Evolutionary conservation across 2,888 invertebrate genomes (phyloP), one percentile per base, ranked within the genome.

Genomic region (Baccha elongata): DNA sequence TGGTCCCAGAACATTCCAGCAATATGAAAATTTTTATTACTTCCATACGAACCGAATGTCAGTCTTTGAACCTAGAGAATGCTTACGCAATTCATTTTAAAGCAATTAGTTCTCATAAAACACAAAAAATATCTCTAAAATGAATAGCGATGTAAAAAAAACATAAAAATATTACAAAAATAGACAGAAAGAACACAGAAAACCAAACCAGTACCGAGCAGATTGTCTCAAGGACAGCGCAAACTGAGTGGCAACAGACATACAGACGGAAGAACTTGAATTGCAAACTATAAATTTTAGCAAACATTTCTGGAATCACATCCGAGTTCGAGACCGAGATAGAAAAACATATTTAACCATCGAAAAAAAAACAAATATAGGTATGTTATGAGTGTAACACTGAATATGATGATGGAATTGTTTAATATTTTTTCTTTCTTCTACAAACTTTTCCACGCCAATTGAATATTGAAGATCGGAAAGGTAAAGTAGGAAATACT

Each of bases 1-100:
- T 26, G 35, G 62, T 72, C 53, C 58, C 50, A 64, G 1, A 29
- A 35, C 8, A 40, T 32, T 55, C 58, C 58, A 44, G 29, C 29
- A 32, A 32, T 32, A 8, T 8, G 4, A 32, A 8, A 32, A 5
- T 32, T 8, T 7, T 32, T 7, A 32, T n/a, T n/a, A n/a, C n/a
- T n/a, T n/a, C n/a, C 7, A 32, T 8, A 6, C 29, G 7, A 3
- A 3, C 4, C 29, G 4, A 32, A n/a, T 15, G 4, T 10, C 19
- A 29, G 58, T n/a, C 3, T 42, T 29, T 15, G 19, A 58, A 29
- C 8, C 46, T 13, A 46, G 32, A 29, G 40, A 72, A 15, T 52
- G 58, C 80, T 74, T 81, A 81, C 65, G 80, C 69, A 80, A 80
- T 69, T 50, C 69, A 37, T 65, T 81, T 75, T 75, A 81, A 75